Conservation (phyloP, 1,140 invertebrate species). For the Drosophila lacteicornis region DNA sequence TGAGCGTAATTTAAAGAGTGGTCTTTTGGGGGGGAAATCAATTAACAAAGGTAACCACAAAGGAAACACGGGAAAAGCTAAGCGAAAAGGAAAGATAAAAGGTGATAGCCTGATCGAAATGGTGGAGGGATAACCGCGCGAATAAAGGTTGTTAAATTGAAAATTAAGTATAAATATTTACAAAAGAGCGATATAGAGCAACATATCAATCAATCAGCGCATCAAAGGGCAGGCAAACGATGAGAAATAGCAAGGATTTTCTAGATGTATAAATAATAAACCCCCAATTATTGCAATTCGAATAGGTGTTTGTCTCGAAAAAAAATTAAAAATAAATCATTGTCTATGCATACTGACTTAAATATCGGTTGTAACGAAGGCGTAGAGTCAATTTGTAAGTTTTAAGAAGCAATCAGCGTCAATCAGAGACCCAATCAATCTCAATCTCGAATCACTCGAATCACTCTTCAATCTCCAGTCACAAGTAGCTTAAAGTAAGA, state of each 20-base stretch:
- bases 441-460: constrained; percentile 26
- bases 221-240: constrained; percentile 49
- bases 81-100: constrained; percentile 34
- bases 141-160: constrained; percentile 72
- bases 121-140: constrained; percentile 37
- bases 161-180: constrained; percentile 81
- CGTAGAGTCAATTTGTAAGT: constrained; percentile 65
- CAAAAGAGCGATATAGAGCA: constrained; percentile 60
- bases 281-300: constrained; percentile 15
- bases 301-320: constrained; percentile 7
- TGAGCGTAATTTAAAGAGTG: constrained; percentile 56
- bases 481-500: constrained; percentile 18
- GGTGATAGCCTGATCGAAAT: constrained; percentile 52
- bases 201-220: constrained; percentile 64
- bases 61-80: constrained; percentile 10
- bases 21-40: constrained; percentile 39
- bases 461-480: constrained; percentile 20
- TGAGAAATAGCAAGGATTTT: constrained; percentile 9
- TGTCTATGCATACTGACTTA: constrained; percentile 16
- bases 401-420: constrained; percentile 53
- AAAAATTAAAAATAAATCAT: constrained; percentile 6
- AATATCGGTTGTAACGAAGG: constrained; percentile 54
- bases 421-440: constrained; percentile 51
- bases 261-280: constrained; percentile 19
- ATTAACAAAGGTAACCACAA: constrained; percentile 40